A percentile compares a stretch with the other conserved stretches of the same genome.
phyloP scores from a whole-genome alignment of 2,113 vertebrate genomes.

The Fukomys damarensis region DNA sequence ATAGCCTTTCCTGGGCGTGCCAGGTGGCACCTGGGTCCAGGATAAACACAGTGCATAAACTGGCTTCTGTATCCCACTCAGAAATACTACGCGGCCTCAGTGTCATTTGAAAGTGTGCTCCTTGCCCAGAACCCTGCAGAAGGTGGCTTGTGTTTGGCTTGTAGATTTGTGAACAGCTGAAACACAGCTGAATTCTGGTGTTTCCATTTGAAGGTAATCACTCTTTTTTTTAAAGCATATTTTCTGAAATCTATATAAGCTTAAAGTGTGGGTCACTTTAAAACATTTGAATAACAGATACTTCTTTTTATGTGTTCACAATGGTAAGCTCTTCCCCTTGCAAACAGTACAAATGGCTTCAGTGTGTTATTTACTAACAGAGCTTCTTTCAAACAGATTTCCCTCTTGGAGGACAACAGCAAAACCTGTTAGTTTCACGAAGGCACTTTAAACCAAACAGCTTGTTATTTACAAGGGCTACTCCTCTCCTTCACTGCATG shows the following conservation, averaged over 20 bases:
- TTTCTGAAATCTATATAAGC: not conserved
- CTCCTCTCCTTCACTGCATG: not conserved
- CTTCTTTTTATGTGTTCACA: not conserved
- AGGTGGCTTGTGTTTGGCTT: not conserved
- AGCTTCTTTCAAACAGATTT: not conserved
- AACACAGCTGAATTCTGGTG: accelerated
- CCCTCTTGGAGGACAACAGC: not conserved
- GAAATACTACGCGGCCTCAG: accelerated
- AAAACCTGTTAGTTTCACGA: not conserved
- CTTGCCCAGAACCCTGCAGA: accelerated
- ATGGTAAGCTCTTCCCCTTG: not conserved
- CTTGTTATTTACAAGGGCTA: not conserved
- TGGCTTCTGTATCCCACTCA: accelerated
- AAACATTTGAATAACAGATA: not conserved
- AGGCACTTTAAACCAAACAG: not conserved
- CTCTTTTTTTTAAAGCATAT: not conserved
- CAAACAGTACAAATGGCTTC: not conserved
- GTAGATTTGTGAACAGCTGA: accelerated
- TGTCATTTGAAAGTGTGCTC: too few species aligned
- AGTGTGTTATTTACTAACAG: not conserved
- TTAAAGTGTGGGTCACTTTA: not conserved
- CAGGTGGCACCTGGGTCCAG: not conserved
- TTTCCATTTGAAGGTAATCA: not conserved
- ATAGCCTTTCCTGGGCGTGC: not conserved
- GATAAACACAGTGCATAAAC: accelerated